Conservation (phyloP, 2,888 invertebrate species). For the Catocala sponsa region DNA sequence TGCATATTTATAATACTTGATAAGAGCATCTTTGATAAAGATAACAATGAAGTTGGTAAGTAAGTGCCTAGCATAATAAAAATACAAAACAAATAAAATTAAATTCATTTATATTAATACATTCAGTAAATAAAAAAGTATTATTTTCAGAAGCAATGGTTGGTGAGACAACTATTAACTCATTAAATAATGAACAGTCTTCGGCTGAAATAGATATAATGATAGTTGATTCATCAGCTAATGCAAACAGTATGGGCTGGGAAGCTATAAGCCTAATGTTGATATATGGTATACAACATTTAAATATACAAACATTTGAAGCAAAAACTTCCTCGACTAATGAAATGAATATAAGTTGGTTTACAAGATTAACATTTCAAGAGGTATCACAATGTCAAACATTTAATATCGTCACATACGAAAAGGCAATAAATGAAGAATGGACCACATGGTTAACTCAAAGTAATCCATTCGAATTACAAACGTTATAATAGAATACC, state of each 20-base stretch:
- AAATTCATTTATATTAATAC: background rate
- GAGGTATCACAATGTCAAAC: slow-evolving; percentile 90
- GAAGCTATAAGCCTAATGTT: slow-evolving; percentile 95
- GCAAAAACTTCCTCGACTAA: slow-evolving; percentile 95
- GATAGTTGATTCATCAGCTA: slow-evolving; percentile 93
- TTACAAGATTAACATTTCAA: slow-evolving; percentile 92
- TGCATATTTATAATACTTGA: slow-evolving; percentile 97
- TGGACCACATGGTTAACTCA: slow-evolving; percentile 89
- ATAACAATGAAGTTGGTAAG: slow-evolving; percentile 89
- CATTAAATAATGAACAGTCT: slow-evolving; percentile 84
- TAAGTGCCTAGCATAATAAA: background rate
- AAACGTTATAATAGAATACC: slow-evolving; percentile 44
- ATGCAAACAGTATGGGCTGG: slow-evolving; percentile 93
- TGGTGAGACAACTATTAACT: slow-evolving; percentile 97
- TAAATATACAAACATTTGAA: slow-evolving; percentile 90
- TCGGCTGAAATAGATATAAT: slow-evolving; percentile 96
- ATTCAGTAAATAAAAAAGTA: background rate
- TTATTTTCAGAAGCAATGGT: slow-evolving; percentile 92
- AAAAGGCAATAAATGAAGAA: slow-evolving; percentile 86
- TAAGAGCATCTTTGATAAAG: slow-evolving; percentile 83
- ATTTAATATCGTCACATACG: slow-evolving; percentile 94
- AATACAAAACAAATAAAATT: background rate
- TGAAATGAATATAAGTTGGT: slow-evolving; percentile 92
- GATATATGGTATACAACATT: slow-evolving; percentile 91
- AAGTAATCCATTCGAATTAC: slow-evolving; percentile 62